Evolutionary conservation across 2,113 vertebrate genomes (phyloP), one percentile per base, ranked within the genome.

Genomic region (Chamaetylas fuelleborni): DNA sequence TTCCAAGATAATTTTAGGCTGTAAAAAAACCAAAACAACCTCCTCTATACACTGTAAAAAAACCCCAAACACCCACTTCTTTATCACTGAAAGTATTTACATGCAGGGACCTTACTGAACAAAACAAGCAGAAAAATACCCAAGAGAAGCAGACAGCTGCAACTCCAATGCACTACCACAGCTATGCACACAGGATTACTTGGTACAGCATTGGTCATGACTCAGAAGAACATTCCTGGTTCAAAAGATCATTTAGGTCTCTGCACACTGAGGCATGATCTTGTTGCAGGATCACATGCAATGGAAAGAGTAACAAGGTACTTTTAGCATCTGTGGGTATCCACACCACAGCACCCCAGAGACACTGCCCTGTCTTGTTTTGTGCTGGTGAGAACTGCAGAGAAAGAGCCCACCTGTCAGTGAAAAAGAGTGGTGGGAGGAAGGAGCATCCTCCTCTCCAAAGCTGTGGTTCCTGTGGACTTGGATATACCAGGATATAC

Each of bases 121-220:
- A 67, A 60, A 73, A 88, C 33, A 86, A 81, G 14, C 14, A 73
- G 42, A 57, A 72, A 61, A 36, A 34, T 2, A 9, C 23, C 42
- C 6, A 67, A 34, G 25, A 65, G 40, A 77, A 42, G 48, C 9
- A 34, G 29, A 31, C 10, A 66, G 48, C 40, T 76, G 43, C 33
- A 54, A 45, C 19, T 58, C 11, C 57, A 53, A 11, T 18, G 24
- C 22, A 42, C 16, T 23, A 45, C 13, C 6, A 3, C 14, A 34
- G 38, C 33, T 87, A 15, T 20, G 72, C 42, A 85, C 38, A 34
- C 54, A 81, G 38, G 51, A 47, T 79, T 84, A 38, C 31, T 40
- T 4, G 6, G 14, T 53, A 43, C 19, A 14, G 29, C 42, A 54
- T 4, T 0, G 0, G 9, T 17, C 43, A 33, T 40, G 64, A 80